phyloP scores from a whole-genome alignment of 2,797 vertebrate genomes.

The Fratercula arctica region DNA sequence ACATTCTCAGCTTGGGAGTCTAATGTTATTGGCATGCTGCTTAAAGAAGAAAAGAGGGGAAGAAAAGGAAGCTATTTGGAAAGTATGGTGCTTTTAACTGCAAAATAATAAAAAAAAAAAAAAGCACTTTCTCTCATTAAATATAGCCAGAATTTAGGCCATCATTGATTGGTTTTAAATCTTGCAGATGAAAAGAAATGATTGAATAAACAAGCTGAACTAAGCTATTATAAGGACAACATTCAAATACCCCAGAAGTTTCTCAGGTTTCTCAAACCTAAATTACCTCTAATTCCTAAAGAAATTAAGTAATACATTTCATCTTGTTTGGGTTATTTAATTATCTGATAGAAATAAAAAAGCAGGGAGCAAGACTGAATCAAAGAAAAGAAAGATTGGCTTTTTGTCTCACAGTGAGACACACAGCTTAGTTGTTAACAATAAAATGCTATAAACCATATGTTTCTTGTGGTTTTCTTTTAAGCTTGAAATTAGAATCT shows the following conservation, averaged over 20 bases:
- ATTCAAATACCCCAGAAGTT: not conserved
- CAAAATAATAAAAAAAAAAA: not conserved
- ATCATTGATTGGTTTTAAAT: constrained; percentile 7
- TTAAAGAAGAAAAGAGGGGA: not conserved
- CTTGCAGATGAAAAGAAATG: constrained; percentile 37
- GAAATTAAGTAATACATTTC: constrained; percentile 68
- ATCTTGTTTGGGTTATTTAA: constrained; percentile 73
- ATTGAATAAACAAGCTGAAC: not conserved
- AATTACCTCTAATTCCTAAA: constrained; percentile 60
- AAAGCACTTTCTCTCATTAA: not conserved
- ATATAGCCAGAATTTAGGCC: not conserved
- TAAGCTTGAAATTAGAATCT: constrained; percentile 71
- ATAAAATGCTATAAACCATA: constrained; percentile 64
- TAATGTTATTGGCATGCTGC: not conserved
- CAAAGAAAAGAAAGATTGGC: constrained; percentile 63
- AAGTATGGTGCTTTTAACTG: not conserved
- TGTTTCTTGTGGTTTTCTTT: constrained; percentile 60
- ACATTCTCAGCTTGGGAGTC: not conserved
- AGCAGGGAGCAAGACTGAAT: constrained; percentile 33
- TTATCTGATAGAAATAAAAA: constrained; percentile 63
- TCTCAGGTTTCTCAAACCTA: constrained; percentile 26
- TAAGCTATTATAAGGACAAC: constrained; percentile 34
- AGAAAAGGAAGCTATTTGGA: not conserved
- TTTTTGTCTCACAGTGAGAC: constrained; percentile 62
- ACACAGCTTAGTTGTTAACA: constrained; percentile 58